Conservation (phyloP, 2,113 vertebrate species). For the Eonycteris spelaea region DNA sequence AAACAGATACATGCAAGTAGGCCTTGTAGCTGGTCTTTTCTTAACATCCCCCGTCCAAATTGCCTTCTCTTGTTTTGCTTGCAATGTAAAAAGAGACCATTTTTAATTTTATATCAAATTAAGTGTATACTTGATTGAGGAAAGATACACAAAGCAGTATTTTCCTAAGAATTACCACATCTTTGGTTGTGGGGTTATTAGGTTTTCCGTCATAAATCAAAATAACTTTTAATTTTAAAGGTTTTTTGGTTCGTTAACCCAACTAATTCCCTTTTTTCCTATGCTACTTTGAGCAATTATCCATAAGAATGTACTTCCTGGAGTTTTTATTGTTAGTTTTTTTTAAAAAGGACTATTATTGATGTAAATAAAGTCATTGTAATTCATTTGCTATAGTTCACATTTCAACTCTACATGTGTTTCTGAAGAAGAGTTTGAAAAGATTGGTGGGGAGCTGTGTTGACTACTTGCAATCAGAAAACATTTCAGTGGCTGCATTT, state of each 20-base stretch:
- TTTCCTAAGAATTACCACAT: background rate
- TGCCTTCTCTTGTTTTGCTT: background rate
- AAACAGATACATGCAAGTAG: background rate
- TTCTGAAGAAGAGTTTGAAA: background rate
- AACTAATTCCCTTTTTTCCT: background rate
- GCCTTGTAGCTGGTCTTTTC: background rate
- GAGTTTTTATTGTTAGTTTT: background rate
- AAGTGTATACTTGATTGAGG: background rate
- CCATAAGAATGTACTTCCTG: background rate
- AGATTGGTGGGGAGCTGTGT: background rate
- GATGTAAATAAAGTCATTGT: background rate
- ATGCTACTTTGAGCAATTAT: background rate
- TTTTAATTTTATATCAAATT: background rate
- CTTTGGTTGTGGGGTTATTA: background rate
- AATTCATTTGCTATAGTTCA: background rate
- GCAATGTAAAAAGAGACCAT: background rate
- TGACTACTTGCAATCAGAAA: background rate
- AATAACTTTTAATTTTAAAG: constrained; percentile 2
- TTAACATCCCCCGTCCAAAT: background rate
- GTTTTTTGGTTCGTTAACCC: background rate
- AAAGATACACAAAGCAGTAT: background rate
- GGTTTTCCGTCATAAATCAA: background rate
- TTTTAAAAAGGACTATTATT: background rate
- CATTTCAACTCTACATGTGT: background rate
- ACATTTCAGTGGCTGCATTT: background rate